Evolutionary conservation across 2,797 vertebrate species (phyloP), one percentile per base, ranked within the genome.

Genomic region (Platalea minor): DNA sequence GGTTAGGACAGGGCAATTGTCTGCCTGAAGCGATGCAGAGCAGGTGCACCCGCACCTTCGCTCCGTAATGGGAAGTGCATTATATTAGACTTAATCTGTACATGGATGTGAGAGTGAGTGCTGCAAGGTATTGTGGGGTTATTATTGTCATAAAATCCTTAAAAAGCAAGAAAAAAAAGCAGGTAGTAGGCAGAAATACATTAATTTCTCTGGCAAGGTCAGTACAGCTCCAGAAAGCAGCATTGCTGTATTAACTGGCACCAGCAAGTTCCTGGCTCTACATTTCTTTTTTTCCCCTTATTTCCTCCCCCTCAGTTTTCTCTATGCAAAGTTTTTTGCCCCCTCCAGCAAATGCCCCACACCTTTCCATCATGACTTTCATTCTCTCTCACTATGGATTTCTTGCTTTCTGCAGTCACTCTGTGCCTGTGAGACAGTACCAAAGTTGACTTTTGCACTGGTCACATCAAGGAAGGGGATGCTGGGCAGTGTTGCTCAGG

Each of bases 1-100:
- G 89, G 90, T 97, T 96, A 97, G 89, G 68, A 95, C 56, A 96
- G 92, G 94, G 74, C 94, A 96, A 81, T 97, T 96, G 81, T 96
- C 74, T 96, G 85, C 89, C 93, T 83, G 88, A 70, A 96, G 91
- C 65, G 11, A 51, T 77, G 48, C 9, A 8, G 56, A 83, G 57
- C 69, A 93, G 90, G 77, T 91, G 88, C 17, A 37, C 70, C 82
- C 10, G 9, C 81, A 92, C 85, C 54, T 93, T 95, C 1, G 0
- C 77, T 85, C 56, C 15, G 61, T 96, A 93, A 96, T 91, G 80
- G 65, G 73, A 93, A 96, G 39, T 85, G 70, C 85, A 51, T 77
- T 86, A 28, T 95, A 48, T 94, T 91, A 81, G 45, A 39, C 60
- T 76, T 88, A 93, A 82, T 93, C 91, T 89, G 43, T 43, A 37